Evolutionary conservation across 2,888 invertebrate genomes (phyloP).

Genomic region (Notocelia uddmanniana): DNA sequence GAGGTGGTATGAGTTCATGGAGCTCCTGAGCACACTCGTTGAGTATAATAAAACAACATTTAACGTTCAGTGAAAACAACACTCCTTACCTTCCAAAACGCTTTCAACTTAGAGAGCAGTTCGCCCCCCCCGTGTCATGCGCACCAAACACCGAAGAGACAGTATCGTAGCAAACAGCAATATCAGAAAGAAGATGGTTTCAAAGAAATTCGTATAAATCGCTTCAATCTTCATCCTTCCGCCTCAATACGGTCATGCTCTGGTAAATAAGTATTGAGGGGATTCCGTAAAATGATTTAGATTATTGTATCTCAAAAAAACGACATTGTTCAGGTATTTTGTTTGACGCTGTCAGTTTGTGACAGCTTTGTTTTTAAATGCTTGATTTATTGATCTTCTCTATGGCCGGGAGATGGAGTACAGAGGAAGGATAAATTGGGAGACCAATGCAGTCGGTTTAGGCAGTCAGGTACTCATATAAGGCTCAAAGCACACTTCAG

Average conservation of each 20-base stretch:
- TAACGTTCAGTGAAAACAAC: no score
- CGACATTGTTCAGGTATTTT: neutral
- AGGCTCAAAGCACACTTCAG: no score
- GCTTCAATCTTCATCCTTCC: neutral
- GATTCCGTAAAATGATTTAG: neutral
- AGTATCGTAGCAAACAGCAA: conserved; percentile 59
- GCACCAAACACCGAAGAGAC: conserved; percentile 57
- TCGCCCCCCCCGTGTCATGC: conserved; percentile 50
- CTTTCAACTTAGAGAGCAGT: neutral
- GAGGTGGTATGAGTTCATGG: no score
- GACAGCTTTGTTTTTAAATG: neutral
- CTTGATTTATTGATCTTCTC: neutral
- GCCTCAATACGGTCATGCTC: neutral
- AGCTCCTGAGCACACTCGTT: no score
- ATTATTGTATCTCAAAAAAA: neutral
- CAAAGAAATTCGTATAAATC: neutral
- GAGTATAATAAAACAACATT: neutral
- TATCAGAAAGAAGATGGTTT: conserved; percentile 50
- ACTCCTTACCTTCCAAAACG: neutral
- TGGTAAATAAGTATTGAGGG: neutral
- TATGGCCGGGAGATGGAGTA: neutral
- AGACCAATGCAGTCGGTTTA: no score
- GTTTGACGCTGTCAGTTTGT: conserved; percentile 16
- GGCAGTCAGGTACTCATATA: no score
- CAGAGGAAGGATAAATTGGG: neutral